Evolutionary conservation across 2,113 vertebrate species (phyloP).

Genomic region (Dromaius novaehollandiae): DNA sequence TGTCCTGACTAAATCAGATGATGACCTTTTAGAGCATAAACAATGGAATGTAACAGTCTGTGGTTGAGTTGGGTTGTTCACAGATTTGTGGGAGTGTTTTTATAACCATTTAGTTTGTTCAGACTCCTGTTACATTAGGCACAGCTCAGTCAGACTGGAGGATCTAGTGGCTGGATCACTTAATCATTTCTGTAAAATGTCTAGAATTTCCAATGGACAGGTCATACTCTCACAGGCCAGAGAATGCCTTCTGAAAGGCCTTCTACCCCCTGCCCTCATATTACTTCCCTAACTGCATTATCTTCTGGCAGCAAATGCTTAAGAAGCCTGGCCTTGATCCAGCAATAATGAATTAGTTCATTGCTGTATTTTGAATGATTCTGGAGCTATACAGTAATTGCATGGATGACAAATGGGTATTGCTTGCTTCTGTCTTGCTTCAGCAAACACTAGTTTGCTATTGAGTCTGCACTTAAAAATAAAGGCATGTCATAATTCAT

Average conservation of each 20-base stretch:
- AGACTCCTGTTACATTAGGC: neutral
- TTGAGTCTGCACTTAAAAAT: neutral
- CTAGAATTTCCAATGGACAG: neutral
- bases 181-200: neutral
- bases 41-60: neutral
- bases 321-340: neutral
- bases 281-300: neutral
- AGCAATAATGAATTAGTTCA: neutral
- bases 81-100: neutral
- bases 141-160: neutral
- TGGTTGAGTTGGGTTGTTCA: neutral
- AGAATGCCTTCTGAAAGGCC: neutral
- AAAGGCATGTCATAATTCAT: neutral
- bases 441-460: neutral
- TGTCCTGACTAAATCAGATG: neutral
- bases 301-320: neutral
- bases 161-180: neutral
- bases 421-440: neutral
- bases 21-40: neutral
- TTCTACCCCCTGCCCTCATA: neutral
- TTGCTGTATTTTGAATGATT: constrained; percentile 13
- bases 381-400: neutral
- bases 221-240: neutral
- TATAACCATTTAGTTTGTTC: neutral
- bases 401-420: neutral